Base-by-base conservation (phyloP, 2,888 invertebrate species). In the Stenchaetothrips biformis region DNA sequence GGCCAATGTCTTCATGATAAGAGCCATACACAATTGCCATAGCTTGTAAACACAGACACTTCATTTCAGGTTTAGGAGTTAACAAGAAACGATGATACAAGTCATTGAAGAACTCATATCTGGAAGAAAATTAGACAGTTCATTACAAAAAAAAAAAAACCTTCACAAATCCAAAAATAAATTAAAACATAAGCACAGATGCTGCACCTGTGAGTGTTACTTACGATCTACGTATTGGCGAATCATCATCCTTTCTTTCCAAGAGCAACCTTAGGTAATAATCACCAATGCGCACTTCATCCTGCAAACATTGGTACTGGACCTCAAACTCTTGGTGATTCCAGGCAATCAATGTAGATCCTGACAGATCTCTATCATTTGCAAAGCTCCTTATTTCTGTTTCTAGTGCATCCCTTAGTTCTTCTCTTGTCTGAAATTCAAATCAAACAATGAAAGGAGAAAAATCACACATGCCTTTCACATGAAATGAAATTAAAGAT, bases 321-420 rank as follows among this genome's bases (percentile, higher is more conserved):
- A 98, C 92, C 89, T 98, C 96, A 86, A 99, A 96, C 88, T 99
- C 99, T 74, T 95, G 92, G 89, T 99, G 97, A 89, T 99, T 99
- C 99, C 99, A 99, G 0, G 98, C 95, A 0, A 95, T 95, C 48
- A 95, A 89, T 79, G 91, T 90, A 78, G 87, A 90, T 47, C 94
- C 94, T 27, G 94, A 93, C 83, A 97, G 90, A 85, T 99, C 98
- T 82, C 96, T 92, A 88, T 98, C 98, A 7, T 93, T 92, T 0
- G 91, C 91, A 87, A 99, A 97, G 81, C 95, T 93, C 78, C 97
- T 90, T 80, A 98, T 91, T 87, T 99, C 99, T 86, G 94, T 95
- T 86, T 98, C 97, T 82, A 99, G 89, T 1, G 95, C 94, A 86
- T 94, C 94, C 82, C 96, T 91, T 80, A 99, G 89, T 86, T 99